These are phyloP conservation scores for Terebella lapidaria DNA, from an alignment of 2,888 invertebrate genomes.

Conservation along the genomic window DNA sequence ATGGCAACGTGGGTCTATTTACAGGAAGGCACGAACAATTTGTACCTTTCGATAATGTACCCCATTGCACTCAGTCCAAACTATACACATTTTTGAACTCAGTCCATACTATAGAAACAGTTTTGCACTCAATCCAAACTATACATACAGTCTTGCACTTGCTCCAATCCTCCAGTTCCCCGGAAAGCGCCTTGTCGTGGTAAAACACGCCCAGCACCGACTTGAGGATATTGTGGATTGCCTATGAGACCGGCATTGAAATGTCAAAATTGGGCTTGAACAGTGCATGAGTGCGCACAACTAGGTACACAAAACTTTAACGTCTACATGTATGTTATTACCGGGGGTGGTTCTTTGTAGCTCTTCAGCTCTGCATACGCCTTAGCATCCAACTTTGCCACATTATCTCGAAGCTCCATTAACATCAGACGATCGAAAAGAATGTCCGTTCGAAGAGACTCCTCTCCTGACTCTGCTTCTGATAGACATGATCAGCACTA, in stretches of 20 bases:
- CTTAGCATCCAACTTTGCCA: conserved; percentile 39
- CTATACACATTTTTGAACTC: too few relatives aligned
- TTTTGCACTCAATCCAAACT: too few relatives aligned
- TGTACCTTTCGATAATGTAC: too few relatives aligned
- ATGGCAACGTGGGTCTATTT: too few relatives aligned
- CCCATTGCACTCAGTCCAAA: too few relatives aligned
- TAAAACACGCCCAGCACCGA: conserved; percentile 46
- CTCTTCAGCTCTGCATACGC: conserved; percentile 50
- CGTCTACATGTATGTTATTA: not conserved
- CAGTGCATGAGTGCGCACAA: not conserved
- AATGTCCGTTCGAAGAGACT: conserved; percentile 40
- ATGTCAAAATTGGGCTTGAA: too few relatives aligned
- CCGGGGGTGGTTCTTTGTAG: conserved; percentile 33
- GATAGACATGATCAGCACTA: conserved; percentile 8
- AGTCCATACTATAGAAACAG: too few relatives aligned
- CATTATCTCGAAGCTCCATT: conserved; percentile 48
- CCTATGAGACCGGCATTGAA: not conserved
- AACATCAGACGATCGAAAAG: conserved; percentile 53
- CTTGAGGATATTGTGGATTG: conserved; percentile 31
- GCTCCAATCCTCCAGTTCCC: conserved; percentile 45
- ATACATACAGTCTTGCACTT: conserved; percentile 30
- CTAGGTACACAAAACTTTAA: not conserved
- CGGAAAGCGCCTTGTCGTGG: conserved; percentile 36
- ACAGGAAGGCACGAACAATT: too few relatives aligned
- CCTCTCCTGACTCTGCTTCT: conserved; percentile 45